Evolutionary conservation across 2,113 vertebrate species (phyloP), one percentile per base, ranked within the genome.

Genomic region (Romanogobio albipinnatus): DNA sequence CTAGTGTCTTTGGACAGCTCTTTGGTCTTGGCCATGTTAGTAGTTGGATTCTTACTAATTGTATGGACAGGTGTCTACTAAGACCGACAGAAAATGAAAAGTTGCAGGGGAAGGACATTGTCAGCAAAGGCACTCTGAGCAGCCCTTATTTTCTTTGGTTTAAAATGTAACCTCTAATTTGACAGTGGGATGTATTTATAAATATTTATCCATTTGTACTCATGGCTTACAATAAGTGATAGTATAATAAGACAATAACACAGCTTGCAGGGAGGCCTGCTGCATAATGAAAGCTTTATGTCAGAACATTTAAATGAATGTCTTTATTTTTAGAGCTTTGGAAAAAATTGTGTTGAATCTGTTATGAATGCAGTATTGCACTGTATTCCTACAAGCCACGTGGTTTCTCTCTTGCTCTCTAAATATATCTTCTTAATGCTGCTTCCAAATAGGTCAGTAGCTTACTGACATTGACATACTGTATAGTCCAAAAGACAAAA

Each of bases 351-450:
- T 6, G 49, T 53, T 17, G 51, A 53, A 17, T 53, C 51, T 53
- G 51, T 17, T 53, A 17, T 17, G 5, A 17, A 13, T 17, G 51
- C 15, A 5, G 11, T 0, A 11, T n/a, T n/a, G n/a, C 59, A 24
- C 59, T 17, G 6, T 1, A 15, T 84, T 87, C 86, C 36, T 11
- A 9, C 76, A 87, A 84, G 56, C n/a, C 86, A 87, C 4, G 3
- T 87, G 86, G 13, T 45, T 81, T 84, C 56, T 70, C 33, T 39
- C 2, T 9, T 22, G 33, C 7, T 4, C 58, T 29, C 43, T 43
- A 22, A 33, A 39, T 29, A 39, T 29, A 17, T 61, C 59, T 61
- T 14, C 11, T 15, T 1, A 64, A 4, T 14, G 10, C 24, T 15
- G 1, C 26, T 33, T 33, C 26, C 62, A 33, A 66, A 33, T 33